Base-by-base conservation (phyloP, 2,888 invertebrate genomes). In the Lacanobia wlatinum region DNA sequence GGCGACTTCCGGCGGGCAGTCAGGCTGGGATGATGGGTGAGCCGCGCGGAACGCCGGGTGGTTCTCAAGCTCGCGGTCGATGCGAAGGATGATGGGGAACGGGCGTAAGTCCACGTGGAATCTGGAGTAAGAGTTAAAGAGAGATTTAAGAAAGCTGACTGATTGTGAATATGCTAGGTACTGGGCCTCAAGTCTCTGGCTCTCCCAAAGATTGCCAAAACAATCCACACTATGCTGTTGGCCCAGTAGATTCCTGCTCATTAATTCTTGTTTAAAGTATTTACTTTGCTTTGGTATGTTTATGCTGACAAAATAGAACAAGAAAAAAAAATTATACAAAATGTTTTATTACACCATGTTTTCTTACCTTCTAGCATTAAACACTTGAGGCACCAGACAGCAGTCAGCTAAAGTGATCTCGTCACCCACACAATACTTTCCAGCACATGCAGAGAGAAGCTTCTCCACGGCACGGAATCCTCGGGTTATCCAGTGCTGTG, bases 301-400 rank as follows among this genome's bases (percentile, higher is more conserved):
- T n/a, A n/a, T 6, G 16, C 16, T 9, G 8, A 55, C 6, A 14
- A 6, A 18, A 14, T 21, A n/a, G n/a, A n/a, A n/a, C n/a, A n/a
- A n/a, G n/a, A n/a, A n/a, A n/a, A n/a, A n/a, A n/a, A n/a, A n/a
- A n/a, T n/a, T n/a, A n/a, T n/a, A n/a, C n/a, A n/a, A n/a, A n/a
- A n/a, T n/a, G n/a, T n/a, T n/a, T n/a, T n/a, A n/a, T n/a, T n/a
- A n/a, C n/a, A n/a, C n/a, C n/a, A n/a, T n/a, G n/a, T n/a, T n/a
- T n/a, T n/a, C 84, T 84, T 90, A 98, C 98, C 98, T 98, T 92
- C 98, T 97, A 46, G 99, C 99, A 96, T 99, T 99, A 92, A 98
- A 99, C 68, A 99, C 98, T 96, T 99, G 99, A 61, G 99, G 99
- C 65, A 99, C 98, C 74, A 99, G 96, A 91, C 98, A 99, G 89